Base-by-base conservation (phyloP, 2,888 invertebrate species). In the Crossocerus cetratus region DNA sequence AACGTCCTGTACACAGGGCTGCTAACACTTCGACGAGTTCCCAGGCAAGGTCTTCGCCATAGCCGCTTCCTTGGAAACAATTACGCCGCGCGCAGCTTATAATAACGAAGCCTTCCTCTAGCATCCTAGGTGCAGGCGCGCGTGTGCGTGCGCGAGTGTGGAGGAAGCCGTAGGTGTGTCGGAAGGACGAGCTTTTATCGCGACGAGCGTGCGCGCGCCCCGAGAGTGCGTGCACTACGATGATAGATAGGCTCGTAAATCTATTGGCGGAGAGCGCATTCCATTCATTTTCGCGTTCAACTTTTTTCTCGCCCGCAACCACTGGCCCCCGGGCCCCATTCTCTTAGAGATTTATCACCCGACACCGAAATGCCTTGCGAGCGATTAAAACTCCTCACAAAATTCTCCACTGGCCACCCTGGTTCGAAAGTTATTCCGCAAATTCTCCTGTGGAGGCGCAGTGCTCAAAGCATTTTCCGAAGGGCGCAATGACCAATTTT, bases 241-340 rank as follows among this genome's bases (percentile, higher is more conserved):
- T 84, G 87, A 88, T 81, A 84, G 77, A 87, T 86, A 82, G 86
- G 83, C 85, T 88, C 88, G 86, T 88, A 88, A 88, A 88, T 88
- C 85, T 85, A 84, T 87, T 86, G 85, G 80, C 82, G 32, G 32
- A 83, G 79, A 81, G 73, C 72, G 74, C 65, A 76, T 82, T 76
- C 78, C 73, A 32, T 72, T 70, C 56, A 67, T 81, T 84, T 77
- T 77, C 73, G 65, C 56, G 72, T 72, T 42, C 58, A 45, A 56
- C 54, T 71, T 71, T 74, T 68, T 80, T 75, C 65, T 62, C 60
- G 49, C 16, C 16, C 69, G 62, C 21, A 22, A 56, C 57, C 18
- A 21, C 16, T 22, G 61, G 65, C 44, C 69, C 75, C 63, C 16
- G 59, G 72, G 70, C 54, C 77, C 65, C 42, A 69, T 45, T 76